Conservation (phyloP, 2,888 invertebrate genomes). For the Leucozona laternaria region DNA sequence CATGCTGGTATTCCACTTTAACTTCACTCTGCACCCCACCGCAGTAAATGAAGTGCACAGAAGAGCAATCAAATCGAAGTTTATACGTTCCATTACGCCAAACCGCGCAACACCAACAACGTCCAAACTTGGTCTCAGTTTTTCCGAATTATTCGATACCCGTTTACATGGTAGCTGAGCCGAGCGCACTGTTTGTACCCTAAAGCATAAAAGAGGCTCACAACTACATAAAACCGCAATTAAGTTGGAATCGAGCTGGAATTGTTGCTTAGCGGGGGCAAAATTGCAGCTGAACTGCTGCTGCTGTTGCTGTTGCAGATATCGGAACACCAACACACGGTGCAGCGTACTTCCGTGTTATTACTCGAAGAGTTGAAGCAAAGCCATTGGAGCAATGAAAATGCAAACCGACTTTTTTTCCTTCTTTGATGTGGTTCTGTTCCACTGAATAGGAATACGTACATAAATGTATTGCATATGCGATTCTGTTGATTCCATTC, state of each 20-base stretch:
- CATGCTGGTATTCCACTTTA: constrained; percentile 34
- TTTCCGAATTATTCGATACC: constrained; percentile 42
- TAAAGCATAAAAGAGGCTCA: not conserved
- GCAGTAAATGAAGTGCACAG: constrained; percentile 17
- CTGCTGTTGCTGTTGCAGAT: constrained; percentile 30
- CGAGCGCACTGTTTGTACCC: not conserved
- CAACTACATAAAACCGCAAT: not conserved
- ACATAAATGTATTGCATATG: not conserved
- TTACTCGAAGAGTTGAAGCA: constrained; percentile 30
- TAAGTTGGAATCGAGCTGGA: constrained; percentile 2
- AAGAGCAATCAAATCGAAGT: constrained; percentile 30
- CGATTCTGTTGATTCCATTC: constrained; percentile 11
- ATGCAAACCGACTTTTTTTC: constrained; percentile 50
- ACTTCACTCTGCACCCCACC: not conserved
- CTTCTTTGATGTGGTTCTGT: constrained; percentile 46
- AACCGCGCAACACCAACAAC: not conserved
- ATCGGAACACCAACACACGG: constrained; percentile 65
- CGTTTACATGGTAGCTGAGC: constrained; percentile 39
- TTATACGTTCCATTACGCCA: constrained; percentile 47
- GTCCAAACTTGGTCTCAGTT: constrained; percentile 41
- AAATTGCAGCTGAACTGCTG: constrained; percentile 33
- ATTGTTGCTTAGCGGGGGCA: constrained; percentile 48
- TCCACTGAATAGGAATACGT: constrained; percentile 27
- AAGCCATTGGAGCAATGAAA: constrained; percentile 61
- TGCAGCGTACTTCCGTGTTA: constrained; percentile 68